phyloP scores from a whole-genome alignment of 2,797 vertebrate species.

The Acanthopagrus latus region DNA sequence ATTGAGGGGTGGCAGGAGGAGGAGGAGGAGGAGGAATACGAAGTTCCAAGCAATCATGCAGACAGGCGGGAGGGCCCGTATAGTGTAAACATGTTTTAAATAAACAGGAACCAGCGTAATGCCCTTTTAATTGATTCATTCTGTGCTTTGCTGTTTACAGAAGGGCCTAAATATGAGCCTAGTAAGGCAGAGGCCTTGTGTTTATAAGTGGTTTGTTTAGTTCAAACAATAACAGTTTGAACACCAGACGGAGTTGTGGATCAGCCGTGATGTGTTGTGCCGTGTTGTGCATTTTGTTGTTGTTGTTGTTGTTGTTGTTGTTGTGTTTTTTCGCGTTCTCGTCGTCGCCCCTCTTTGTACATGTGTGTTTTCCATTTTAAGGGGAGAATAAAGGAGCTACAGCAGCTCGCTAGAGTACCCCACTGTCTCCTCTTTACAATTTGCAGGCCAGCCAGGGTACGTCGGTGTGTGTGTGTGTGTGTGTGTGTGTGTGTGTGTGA shows the following conservation, averaged over 20 bases:
- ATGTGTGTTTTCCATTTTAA: conserved; percentile 55
- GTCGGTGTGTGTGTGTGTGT: conserved; percentile 41
- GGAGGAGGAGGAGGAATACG: conserved; percentile 64
- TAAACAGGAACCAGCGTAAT: conserved; percentile 92
- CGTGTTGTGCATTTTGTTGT: conserved; percentile 39
- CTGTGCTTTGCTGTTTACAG: conserved; percentile 88
- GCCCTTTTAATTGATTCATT: conserved; percentile 92
- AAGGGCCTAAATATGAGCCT: conserved; percentile 88
- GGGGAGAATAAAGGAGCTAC: conserved; percentile 55
- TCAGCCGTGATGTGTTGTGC: conserved; percentile 53
- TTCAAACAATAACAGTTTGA: conserved; percentile 87
- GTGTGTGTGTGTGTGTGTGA: conserved; percentile 49
- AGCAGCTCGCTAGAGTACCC: conserved; percentile 57
- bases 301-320: neutral
- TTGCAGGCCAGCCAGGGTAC: conserved; percentile 53
- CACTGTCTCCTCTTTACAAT: conserved; percentile 69
- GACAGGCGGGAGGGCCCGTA: conserved; percentile 80
- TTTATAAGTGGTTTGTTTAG: conserved; percentile 89
- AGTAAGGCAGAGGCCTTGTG: conserved; percentile 86
- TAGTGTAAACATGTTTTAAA: conserved; percentile 91
- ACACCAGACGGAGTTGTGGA: conserved; percentile 81
- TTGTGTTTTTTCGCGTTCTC: conserved; percentile 19
- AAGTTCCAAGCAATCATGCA: conserved; percentile 84
- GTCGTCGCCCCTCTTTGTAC: conserved; percentile 25
- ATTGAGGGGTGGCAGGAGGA: conserved; percentile 70